Evolutionary conservation across 2,797 vertebrate species (phyloP).

Genomic region (Sebastes taczanowskii): DNA sequence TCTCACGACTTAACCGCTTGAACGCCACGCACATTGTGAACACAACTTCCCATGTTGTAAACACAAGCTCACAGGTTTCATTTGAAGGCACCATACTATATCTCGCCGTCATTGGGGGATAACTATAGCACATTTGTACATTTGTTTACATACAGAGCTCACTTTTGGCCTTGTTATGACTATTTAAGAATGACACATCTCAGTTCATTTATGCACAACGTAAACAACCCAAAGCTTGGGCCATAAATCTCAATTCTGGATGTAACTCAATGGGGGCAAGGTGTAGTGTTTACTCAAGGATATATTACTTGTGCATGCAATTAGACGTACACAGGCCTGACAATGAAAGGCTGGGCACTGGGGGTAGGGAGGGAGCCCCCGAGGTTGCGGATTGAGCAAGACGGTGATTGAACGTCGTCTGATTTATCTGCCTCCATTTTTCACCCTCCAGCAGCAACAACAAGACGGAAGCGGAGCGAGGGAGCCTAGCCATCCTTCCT

Average conservation of each 20-base stretch:
- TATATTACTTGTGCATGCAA: conserved; percentile 38
- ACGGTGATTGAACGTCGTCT: conserved; percentile 55
- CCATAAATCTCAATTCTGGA: neutral
- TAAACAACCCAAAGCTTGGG: neutral
- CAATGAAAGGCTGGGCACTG: conserved; percentile 10
- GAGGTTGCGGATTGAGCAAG: conserved; percentile 58
- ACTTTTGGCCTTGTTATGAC: neutral
- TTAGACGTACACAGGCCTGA: conserved; percentile 35
- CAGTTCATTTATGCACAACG: neutral
- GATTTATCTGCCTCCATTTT: conserved; percentile 75
- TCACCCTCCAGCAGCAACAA: conserved; percentile 54
- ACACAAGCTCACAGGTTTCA: rapidly evolving
- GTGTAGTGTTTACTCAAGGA: conserved; percentile 30
- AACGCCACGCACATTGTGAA: no score
- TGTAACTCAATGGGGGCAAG: neutral
- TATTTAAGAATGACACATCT: neutral
- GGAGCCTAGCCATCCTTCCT: conserved; percentile 32
- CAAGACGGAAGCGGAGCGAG: conserved; percentile 36
- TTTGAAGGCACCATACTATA: no score
- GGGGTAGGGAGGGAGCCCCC: conserved; percentile 37
- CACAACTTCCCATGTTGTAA: no score
- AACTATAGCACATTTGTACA: neutral
- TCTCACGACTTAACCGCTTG: no score
- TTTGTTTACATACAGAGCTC: neutral
- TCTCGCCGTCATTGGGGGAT: neutral